Base-by-base conservation (phyloP, 2,797 vertebrate species). In the Hemibagrus guttatus region DNA sequence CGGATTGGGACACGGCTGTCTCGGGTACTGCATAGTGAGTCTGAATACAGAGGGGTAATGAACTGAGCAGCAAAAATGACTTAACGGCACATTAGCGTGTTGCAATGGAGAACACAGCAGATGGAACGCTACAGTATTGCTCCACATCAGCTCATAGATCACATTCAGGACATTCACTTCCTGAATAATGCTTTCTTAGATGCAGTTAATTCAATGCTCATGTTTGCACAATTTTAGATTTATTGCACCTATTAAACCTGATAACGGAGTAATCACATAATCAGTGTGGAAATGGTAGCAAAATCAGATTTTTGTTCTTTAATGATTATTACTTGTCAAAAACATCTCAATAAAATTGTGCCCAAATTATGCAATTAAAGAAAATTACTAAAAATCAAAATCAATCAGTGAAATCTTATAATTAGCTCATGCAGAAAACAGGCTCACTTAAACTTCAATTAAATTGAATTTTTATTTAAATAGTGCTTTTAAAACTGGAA, bases 1-100 rank as follows among this genome's bases (percentile, higher is more conserved):
- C 97, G 0, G 97, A 97, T 91, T 98, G 98, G 89, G 97, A 96
- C 87, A 97, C 96, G 21, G 98, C 94, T 39, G 98, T 99, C 94
- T 99, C 98, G 52, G 97, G 95, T 89, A 98, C 97, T 19, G 98
- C 96, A 91, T 93, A 93, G 39, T 98, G 97, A 0, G 97, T 99
- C 98, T 99, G 84, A 16, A 83, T 54, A 88, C 74, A 86, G 64
- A 66, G n/a, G 9, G 35, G 56, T 46, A 82, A 82, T 23, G 14
- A 82, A 42, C 28, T 52, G 46, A 68, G 46, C 46, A 68, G 42
- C 46, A 68, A 17, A 66, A 82, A 82, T 12, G 4, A 52, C 61
- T 52, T 52, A 49, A 49, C 4, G 80, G 23, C 31, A 46, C 63
- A 85, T 85, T 59, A 59, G 35, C 8, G 4, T n/a, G 16, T 7